Percentiles rank a stretch among this genome's conserved stretches.
Evolutionary conservation across 2,888 invertebrate genomes (phyloP).

Genomic region (Dastarcus helophoroides): DNA sequence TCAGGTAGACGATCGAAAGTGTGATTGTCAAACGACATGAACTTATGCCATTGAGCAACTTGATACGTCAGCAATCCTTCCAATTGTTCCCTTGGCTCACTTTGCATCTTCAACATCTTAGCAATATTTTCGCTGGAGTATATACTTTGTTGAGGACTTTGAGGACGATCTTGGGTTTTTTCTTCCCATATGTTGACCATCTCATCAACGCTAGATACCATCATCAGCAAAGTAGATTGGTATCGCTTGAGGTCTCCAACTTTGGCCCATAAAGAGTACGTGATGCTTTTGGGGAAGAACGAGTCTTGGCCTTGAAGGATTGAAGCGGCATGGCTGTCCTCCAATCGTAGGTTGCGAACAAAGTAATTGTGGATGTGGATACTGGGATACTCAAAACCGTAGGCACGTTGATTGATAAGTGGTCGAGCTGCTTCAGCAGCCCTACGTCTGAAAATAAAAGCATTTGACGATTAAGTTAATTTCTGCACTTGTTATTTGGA

Average conservation of each 20-base stretch:
- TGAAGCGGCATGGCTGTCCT: constrained; percentile 33
- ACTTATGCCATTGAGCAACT: constrained; percentile 37
- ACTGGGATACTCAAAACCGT: constrained; percentile 42
- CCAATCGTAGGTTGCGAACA: constrained; percentile 35
- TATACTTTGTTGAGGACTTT: constrained; percentile 17
- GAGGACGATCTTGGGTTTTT: constrained; percentile 21
- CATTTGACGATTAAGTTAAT: no score
- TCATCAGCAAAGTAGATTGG: constrained; percentile 23
- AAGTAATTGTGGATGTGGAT: constrained; percentile 35
- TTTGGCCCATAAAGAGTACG: constrained; percentile 21
- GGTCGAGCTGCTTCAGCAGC: constrained; percentile 36
- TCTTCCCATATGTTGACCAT: constrained; percentile 25
- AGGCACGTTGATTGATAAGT: constrained; percentile 29
- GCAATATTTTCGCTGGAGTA: constrained; percentile 35
- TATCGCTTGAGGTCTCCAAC: constrained; percentile 31
- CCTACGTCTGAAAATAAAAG: no score
- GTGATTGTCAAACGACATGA: constrained; percentile 43
- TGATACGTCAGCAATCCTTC: constrained; percentile 44
- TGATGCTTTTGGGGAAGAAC: constrained; percentile 39
- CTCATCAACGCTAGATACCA: constrained; percentile 38
- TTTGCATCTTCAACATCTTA: constrained; percentile 45
- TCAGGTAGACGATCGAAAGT: constrained; percentile 40
- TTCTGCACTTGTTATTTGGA: no score
- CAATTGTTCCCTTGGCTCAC: constrained; percentile 40
- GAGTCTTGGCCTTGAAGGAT: constrained; percentile 47